Evolutionary conservation across 2,113 vertebrate species (phyloP), one percentile per base, ranked within the genome.

Genomic region (Neolamprologus variostigma): DNA sequence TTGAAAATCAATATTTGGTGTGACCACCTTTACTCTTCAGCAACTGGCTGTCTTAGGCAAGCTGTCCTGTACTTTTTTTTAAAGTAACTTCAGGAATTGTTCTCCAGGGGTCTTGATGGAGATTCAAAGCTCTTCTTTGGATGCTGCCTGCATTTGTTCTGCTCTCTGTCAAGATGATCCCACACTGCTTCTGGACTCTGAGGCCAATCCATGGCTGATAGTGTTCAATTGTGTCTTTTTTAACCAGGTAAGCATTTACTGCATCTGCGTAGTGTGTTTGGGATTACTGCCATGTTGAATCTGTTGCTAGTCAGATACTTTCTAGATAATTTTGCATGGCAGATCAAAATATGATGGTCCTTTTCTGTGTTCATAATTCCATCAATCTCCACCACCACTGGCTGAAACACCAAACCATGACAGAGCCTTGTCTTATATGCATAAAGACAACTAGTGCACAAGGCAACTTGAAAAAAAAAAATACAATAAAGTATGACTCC

Each of bases 91-190:
- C 4, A 45, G 12, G 66, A 73, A 73, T 73, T 26, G 13, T 73
- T 73, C 66, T 73, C 8, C 66, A 73, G 37, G 21, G 7, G 1
- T 45, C 0, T 17, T 73, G 68, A 26, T 5, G 1, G 37, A 73
- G 5, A 71, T 73, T 73, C 13, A 26, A 45, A 10, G 66, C 21
- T 73, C 21, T 45, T 26, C 68, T 26, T 26, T 73, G 40, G 21
- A 68, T 40, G n/a, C n/a, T 68, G 33, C n/a, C 68, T 73, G 8
- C 68, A 4, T 73, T 73, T 73, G 40, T 26, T 73, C 40, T 10
- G 68, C 13, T 73, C 0, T 45, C 68, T 17, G 40, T 73, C 40
- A 73, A 26, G 21, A 45, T 73, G 37, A 45, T 17, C 40, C 40
- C 40, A 45, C 21, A 45, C 21, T 17, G 40, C 40, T 3, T 45